A percentile compares a stretch with the other conserved stretches of the same genome.
These are phyloP conservation scores for Telmatochromis sp. DNA, from an alignment of 2,113 vertebrate genomes.

Conservation along the genomic window DNA sequence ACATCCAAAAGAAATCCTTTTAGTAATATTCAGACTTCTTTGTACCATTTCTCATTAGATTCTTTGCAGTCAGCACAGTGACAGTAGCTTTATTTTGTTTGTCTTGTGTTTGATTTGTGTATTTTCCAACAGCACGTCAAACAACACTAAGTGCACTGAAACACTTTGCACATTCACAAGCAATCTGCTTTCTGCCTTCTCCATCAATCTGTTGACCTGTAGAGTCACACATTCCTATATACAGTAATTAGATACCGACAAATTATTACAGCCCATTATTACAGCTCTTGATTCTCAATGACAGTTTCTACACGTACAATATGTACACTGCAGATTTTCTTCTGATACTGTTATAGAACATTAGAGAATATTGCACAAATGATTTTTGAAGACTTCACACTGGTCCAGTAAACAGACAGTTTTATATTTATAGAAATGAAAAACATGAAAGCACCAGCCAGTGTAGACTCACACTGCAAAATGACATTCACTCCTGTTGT, in stretches of 20 bases:
- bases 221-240: not conserved
- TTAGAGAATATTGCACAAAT: constrained; percentile 6
- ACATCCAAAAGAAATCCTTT: not conserved
- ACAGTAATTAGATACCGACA: not conserved
- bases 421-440: not conserved
- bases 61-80: not conserved
- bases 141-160: not conserved
- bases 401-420: not conserved
- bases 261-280: not conserved
- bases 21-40: not conserved
- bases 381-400: not conserved
- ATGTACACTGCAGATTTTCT: not conserved
- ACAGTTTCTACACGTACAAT: not conserved
- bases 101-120: not conserved
- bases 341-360: not conserved
- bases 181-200: not conserved
- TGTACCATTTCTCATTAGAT: not conserved
- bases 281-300: not conserved
- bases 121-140: not conserved
- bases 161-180: not conserved
- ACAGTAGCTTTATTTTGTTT: not conserved
- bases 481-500: not conserved
- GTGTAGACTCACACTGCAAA: not conserved
- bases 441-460: not conserved
- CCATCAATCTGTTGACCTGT: not conserved